Percentiles rank a stretch among this genome's conserved stretches.
phyloP scores from a whole-genome alignment of 2,888 invertebrate species.

The Acleris holmiana region DNA sequence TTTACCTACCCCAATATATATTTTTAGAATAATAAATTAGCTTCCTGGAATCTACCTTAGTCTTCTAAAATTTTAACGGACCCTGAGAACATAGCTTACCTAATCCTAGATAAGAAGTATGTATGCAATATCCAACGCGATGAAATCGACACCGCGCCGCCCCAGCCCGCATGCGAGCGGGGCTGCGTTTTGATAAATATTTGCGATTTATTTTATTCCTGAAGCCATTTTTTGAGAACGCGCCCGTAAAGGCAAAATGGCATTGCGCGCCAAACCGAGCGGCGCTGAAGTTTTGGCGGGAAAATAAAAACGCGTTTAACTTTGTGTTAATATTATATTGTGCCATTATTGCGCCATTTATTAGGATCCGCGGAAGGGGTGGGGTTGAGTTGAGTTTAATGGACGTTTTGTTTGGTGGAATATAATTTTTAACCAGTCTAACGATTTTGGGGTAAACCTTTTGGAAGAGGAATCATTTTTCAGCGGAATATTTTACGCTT shows the following conservation, averaged over 20 bases:
- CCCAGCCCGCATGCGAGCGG: constrained; percentile 54
- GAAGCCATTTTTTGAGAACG: constrained; percentile 72
- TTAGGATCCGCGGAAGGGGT: constrained; percentile 80
- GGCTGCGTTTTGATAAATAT: constrained; percentile 76
- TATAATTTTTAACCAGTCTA: constrained; percentile 71
- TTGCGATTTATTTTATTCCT: constrained; percentile 76
- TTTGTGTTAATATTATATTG: constrained; percentile 84
- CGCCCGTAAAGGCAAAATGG: constrained; percentile 68
- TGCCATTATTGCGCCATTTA: constrained; percentile 83
- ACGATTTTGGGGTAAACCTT: constrained; percentile 69
- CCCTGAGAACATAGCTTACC: too few relatives aligned
- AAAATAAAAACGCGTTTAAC: constrained; percentile 83
- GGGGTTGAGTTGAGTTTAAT: constrained; percentile 79
- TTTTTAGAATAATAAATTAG: too few relatives aligned
- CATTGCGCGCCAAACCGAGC: constrained; percentile 61
- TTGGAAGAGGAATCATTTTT: constrained; percentile 67
- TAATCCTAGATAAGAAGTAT: too few relatives aligned
- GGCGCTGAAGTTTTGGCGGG: constrained; percentile 72
- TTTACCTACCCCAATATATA: too few relatives aligned
- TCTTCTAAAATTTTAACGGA: too few relatives aligned
- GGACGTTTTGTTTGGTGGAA: constrained; percentile 81
- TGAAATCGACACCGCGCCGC: constrained; percentile 33
- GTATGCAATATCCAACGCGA: background rate
- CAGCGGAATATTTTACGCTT: constrained; percentile 57
- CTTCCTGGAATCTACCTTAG: too few relatives aligned